Evolutionary conservation across 2,888 invertebrate genomes (phyloP), one percentile per base, ranked within the genome.

Genomic region (Lasioglossum zephyrum): DNA sequence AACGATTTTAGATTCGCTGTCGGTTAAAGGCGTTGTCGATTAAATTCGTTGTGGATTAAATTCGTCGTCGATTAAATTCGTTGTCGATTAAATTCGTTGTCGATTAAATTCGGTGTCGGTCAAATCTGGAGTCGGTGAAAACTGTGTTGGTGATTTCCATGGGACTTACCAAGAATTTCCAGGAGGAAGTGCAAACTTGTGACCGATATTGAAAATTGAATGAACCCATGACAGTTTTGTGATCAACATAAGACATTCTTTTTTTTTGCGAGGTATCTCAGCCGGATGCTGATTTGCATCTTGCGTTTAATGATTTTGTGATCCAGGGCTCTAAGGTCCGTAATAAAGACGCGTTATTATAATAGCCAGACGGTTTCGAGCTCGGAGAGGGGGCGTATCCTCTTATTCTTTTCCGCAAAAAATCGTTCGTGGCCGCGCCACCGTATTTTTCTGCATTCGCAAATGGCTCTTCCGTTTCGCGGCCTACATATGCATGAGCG

Each of bases 381-480:
- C 36, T 36, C 31, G 63, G 57, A 57, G 57, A 63, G 63, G 63
- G 63, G 63, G 63, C 63, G 63, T 63, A 63, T 63, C 8, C 66
- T 36, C 26, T 69, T 44, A 57, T 57, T 4, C 69, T 16, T 69
- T 72, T 31, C 49, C 31, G 77, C 70, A 41, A 72, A 84, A 84
- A 53, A 63, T 76, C 22, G 41, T 73, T 16, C 31, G 57, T 57
- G 4, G 57, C 9, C 69, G 39, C 66, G 11, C 26, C 60, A 16
- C 31, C 11, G 3, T 85, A 70, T 36, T 47, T 26, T 69, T 72
- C 41, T 75, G 26, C 70, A 53, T 53, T 79, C 36, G 76, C 73
- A 69, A 85, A 78, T 22, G 41, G 73, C 49, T 76, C 86, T 86
- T 86, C 75, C 81, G 76, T 79, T 84, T 78, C 36, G 47, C 60